A percentile compares a stretch with the other conserved stretches of the same genome.
Evolutionary conservation across 2,888 invertebrate genomes (phyloP).

Genomic region (Phorcus lineatus): DNA sequence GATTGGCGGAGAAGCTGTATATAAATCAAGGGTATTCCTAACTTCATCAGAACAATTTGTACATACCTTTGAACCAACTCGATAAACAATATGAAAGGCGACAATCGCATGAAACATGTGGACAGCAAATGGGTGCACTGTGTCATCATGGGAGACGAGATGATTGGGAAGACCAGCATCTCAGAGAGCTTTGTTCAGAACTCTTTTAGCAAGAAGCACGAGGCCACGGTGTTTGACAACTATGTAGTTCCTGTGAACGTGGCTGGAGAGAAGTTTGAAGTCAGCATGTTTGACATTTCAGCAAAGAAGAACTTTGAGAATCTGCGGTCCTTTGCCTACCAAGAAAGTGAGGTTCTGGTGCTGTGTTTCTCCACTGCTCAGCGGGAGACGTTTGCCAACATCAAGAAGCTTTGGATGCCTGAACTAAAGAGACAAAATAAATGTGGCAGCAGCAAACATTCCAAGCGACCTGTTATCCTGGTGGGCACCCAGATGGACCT

Average conservation of each 20-base stretch:
- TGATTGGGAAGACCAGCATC: conserved; percentile 63
- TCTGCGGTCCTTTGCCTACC: conserved; percentile 59
- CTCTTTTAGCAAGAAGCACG: conserved; percentile 37
- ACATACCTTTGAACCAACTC: too few relatives aligned
- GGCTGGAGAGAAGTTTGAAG: conserved; percentile 59
- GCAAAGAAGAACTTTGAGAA: conserved; percentile 63
- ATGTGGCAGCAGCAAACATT: conserved; percentile 41
- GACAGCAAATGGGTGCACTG: conserved; percentile 53
- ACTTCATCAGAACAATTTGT: too few relatives aligned
- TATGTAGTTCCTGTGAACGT: conserved; percentile 54
- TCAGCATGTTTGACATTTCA: conserved; percentile 64
- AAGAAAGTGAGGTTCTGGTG: conserved; percentile 61
- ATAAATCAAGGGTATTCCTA: too few relatives aligned
- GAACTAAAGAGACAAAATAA: conserved; percentile 59
- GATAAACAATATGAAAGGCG: background rate
- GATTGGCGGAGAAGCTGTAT: too few relatives aligned
- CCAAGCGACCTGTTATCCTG: conserved; percentile 56
- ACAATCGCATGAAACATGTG: background rate
- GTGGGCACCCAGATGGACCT: conserved; percentile 64
- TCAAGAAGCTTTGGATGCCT: conserved; percentile 60
- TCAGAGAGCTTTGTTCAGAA: conserved; percentile 54
- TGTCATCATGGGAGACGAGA: conserved; percentile 61
- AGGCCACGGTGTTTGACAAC: conserved; percentile 62
- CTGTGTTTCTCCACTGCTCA: conserved; percentile 63
- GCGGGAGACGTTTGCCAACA: conserved; percentile 59